Evolutionary conservation across 2,113 vertebrate genomes (phyloP), one percentile per base, ranked within the genome.

Genomic region (Marmota monax): DNA sequence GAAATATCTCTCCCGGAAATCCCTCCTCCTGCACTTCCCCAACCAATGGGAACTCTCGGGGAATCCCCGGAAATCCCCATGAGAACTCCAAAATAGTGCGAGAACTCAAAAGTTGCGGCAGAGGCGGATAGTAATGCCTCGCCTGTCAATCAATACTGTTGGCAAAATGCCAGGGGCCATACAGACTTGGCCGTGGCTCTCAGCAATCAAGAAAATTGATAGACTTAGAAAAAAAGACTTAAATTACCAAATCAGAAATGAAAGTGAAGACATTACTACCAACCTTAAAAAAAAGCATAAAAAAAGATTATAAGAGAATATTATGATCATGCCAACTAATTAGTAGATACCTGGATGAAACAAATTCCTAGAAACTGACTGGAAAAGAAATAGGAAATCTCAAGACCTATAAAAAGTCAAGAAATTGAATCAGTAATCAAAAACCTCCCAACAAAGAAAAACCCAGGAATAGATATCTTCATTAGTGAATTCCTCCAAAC

Each of bases 331-430:
- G 56, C 5, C 48, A 78, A 34, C 37, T 22, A 86, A 69, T 42
- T 73, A 76, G 70, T 45, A 93, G 45, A 77, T 58, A 78, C 45
- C 42, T 73, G 42, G 20, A 90, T 84, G 37, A 91, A 93, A 80
- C 7, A 93, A 53, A 88, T 67, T 91, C 23, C 25, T 61, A 80
- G 37, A 84, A 91, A 56, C 29, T 91, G 56, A 95, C 58, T 58
- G 10, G 53, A 76, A 37, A 92, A 87, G 86, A 90, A 91, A 51
- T 4, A 82, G 65, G 95, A 95, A 88, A 61, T 90, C 70, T 84
- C 70, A 70, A 92, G 56, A 80, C 10, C 12, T 84, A 32, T 27
- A 61, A 84, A 4, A 86, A 85, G 20, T 80, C 42, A 95, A 84
- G 27, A 69, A 34, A 67, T 32, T 74, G 61, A 90, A 72, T 87